phyloP scores from a whole-genome alignment of 2,797 vertebrate genomes.

The Molothrus ater region DNA sequence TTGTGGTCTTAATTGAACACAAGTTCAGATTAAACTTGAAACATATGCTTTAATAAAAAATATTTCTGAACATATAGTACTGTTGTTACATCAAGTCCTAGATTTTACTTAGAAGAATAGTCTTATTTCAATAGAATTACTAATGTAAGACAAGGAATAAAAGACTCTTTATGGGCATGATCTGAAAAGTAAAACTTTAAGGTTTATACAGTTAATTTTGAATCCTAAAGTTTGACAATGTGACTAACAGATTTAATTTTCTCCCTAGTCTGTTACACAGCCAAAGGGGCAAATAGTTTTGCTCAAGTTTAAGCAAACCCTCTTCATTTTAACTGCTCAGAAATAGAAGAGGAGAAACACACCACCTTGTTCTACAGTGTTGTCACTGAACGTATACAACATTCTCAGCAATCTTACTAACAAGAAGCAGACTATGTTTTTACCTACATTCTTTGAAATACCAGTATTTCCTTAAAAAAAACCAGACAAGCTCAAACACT shows the following conservation, averaged over 20 bases:
- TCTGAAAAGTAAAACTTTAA: not conserved
- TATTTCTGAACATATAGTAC: not conserved
- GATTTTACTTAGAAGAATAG: not conserved
- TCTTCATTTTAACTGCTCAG: not conserved
- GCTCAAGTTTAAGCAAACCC: not conserved
- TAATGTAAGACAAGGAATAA: not conserved
- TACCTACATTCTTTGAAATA: not conserved
- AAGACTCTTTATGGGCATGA: not conserved
- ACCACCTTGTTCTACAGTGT: not conserved
- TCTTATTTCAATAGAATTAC: not conserved
- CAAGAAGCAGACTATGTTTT: not conserved
- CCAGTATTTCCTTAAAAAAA: not conserved
- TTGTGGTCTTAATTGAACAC: not conserved
- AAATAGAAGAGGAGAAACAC: not conserved
- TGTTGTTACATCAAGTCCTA: not conserved
- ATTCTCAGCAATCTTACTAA: not conserved
- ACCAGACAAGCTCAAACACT: not conserved
- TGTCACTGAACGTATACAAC: not conserved
- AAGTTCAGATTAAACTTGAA: not conserved
- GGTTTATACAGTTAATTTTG: not conserved
- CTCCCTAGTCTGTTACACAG: not conserved
- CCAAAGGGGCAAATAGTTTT: not conserved
- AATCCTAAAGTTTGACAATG: not conserved
- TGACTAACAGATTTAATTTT: not conserved
- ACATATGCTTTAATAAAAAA: not conserved